phyloP scores from a whole-genome alignment of 2,113 vertebrate genomes.

The Machaerirhynchus nigripectus region DNA sequence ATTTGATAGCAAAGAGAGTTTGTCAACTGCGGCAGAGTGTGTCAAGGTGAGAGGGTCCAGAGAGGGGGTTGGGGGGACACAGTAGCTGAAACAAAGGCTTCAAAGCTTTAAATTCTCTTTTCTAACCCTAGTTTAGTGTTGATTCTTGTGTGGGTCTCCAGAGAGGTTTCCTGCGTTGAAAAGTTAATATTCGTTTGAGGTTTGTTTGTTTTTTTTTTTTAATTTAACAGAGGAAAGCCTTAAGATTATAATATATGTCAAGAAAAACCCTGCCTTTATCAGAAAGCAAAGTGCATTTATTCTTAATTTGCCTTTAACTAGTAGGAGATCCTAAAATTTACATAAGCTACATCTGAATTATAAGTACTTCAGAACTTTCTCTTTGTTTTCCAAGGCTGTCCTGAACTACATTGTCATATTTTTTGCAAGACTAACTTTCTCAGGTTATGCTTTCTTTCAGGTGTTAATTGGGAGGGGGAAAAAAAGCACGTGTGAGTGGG shows the following conservation, averaged over 20 bases:
- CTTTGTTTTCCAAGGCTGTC: background rate
- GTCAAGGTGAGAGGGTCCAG: slow-evolving; percentile 76
- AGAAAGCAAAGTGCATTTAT: background rate
- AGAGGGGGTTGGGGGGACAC: background rate
- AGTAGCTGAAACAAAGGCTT: background rate
- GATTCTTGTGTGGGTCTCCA: background rate
- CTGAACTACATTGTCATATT: background rate
- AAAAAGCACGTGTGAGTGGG: background rate
- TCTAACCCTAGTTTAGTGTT: background rate
- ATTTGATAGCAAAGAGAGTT: slow-evolving; percentile 96
- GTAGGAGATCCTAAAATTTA: background rate
- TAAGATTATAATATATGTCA: background rate
- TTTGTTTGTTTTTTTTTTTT: background rate
- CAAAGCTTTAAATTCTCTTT: background rate
- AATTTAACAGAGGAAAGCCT: background rate
- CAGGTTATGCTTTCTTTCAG: background rate
- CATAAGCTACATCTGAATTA: background rate
- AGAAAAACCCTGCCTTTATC: background rate
- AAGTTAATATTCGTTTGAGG: background rate
- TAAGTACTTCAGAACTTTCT: background rate
- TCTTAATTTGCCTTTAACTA: background rate
- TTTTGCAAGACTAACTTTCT: background rate
- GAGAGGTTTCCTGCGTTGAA: background rate
- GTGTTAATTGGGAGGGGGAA: rapidly evolving
- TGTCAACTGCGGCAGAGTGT: slow-evolving; percentile 92